Base-by-base conservation (phyloP, 2,888 invertebrate genomes). In the Pediacus dermestoides region DNA sequence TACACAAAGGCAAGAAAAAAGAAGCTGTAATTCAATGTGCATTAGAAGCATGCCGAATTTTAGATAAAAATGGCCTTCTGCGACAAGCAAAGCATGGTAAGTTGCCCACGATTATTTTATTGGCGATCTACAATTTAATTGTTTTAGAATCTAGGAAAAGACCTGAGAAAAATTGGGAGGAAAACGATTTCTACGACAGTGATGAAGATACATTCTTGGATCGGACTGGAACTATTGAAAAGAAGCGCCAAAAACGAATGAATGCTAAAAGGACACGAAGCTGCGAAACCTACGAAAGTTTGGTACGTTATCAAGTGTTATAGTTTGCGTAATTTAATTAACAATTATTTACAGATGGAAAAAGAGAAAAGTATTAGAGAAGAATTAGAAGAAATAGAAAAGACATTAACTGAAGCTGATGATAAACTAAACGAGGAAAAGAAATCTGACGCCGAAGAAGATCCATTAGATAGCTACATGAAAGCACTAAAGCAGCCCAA, bases 121-220 rank as follows among this genome's bases (percentile, higher is more conserved):
- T n/a, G n/a, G n/a, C n/a, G 37, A 22, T 35, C 13, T 28, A 21
- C 7, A 27, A 34, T 18, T 28, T 34, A 10, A 13, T n/a, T n/a
- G n/a, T n/a, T 65, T 9, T 55, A 88, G 90, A 91, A 66, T 83
- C 87, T 0, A 79, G 84, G n/a, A 85, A 89, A 39, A 76, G 85
- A 1, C 90, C 88, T 64, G 70, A 75, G 6, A 82, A 82, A 50
- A 81, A 86, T 53, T 87, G 88, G 80, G 80, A 82, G 57, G 88
- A 88, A 2, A 88, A 95, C 59, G 96, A 94, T 67, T 93, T 77
- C 64, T 93, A 92, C 66, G 89, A 90, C 53, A 90, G 90, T 1
- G 95, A 99, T 59, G 97, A 99, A 43, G 97, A 99, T 67, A 87
- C 86, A 12, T 99, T 88, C 72, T 76, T 93, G 35, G 99, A 99